Evolutionary conservation across 2,113 vertebrate species (phyloP).

Genomic region (Lepisosteus oculatus): DNA sequence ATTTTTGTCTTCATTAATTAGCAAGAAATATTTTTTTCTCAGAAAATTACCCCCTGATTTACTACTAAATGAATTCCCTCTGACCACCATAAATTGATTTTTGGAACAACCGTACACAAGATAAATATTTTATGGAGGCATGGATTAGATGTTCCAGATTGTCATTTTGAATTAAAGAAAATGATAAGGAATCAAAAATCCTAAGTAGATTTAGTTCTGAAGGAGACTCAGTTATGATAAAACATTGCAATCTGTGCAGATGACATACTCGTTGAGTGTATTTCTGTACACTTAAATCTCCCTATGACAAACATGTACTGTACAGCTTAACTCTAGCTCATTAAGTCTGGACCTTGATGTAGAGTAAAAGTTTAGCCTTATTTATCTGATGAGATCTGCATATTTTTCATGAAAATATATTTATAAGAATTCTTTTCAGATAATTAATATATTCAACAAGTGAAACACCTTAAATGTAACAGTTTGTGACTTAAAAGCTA

Average conservation of each 20-base stretch:
- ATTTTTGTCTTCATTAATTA: conserved; percentile 52
- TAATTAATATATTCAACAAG: too few relatives aligned
- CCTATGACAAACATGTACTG: conserved; percentile 31
- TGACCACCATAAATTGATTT: conserved; percentile 41
- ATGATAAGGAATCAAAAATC: conserved; percentile 57
- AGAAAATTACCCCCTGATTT: conserved; percentile 25
- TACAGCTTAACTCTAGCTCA: conserved; percentile 33
- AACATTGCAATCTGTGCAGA: conserved; percentile 48
- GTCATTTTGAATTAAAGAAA: conserved; percentile 63
- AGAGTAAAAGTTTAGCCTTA: conserved; percentile 31
- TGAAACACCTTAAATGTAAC: too few relatives aligned
- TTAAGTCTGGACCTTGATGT: conserved; percentile 38
- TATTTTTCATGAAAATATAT: conserved; percentile 23
- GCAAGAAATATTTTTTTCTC: conserved; percentile 60
- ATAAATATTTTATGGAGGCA: conserved; percentile 46
- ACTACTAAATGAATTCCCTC: conserved; percentile 22
- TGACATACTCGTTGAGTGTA: conserved; percentile 27
- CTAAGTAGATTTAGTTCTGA: conserved; percentile 67
- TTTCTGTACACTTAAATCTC: conserved; percentile 42
- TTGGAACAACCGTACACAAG: conserved; percentile 34
- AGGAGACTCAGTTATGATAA: conserved; percentile 58
- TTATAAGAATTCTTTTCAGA: too few relatives aligned
- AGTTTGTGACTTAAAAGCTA: too few relatives aligned
- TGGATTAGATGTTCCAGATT: conserved; percentile 65
- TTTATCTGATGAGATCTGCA: conserved; percentile 39